These are phyloP conservation scores for Pseudorectes ferrugineus DNA, from an alignment of 2,113 vertebrate genomes.

Conservation along the genomic window DNA sequence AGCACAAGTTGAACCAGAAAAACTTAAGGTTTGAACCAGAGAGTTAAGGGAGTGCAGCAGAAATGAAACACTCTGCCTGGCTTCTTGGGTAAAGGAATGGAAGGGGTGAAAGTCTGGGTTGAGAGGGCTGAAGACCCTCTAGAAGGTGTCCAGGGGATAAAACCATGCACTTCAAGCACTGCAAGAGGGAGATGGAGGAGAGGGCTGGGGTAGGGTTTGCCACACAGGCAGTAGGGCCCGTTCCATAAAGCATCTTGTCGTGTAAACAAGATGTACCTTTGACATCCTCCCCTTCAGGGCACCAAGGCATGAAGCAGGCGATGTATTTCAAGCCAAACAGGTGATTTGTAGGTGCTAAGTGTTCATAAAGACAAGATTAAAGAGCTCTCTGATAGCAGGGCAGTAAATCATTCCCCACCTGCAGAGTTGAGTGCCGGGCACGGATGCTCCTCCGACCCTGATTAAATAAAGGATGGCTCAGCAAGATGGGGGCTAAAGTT, in stretches of 20 bases:
- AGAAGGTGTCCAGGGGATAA: background rate
- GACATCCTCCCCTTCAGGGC: slow-evolving; percentile 38
- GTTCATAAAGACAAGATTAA: slow-evolving; percentile 68
- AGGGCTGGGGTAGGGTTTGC: background rate
- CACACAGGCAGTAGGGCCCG: background rate
- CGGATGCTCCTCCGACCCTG: slow-evolving; percentile 28
- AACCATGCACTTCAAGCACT: background rate
- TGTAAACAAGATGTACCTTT: slow-evolving; percentile 67
- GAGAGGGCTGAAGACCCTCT: background rate
- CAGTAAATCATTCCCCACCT: slow-evolving; percentile 51
- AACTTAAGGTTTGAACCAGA: background rate
- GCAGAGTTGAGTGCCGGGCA: background rate
- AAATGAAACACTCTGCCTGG: fast-evolving
- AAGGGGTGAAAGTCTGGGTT: background rate
- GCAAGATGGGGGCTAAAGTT: background rate
- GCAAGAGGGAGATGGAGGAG: background rate
- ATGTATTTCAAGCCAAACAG: slow-evolving; percentile 50
- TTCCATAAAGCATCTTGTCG: slow-evolving; percentile 44
- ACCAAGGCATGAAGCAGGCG: slow-evolving; percentile 37
- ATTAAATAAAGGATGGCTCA: slow-evolving; percentile 45
- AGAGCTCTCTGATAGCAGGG: slow-evolving; percentile 30
- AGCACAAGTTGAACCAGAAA: background rate
- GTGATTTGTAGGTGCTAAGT: slow-evolving; percentile 57
- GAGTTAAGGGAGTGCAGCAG: background rate
- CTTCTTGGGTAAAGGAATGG: background rate